Conservation (phyloP, 2,888 invertebrate genomes). For the Callimorpha dominula region DNA sequence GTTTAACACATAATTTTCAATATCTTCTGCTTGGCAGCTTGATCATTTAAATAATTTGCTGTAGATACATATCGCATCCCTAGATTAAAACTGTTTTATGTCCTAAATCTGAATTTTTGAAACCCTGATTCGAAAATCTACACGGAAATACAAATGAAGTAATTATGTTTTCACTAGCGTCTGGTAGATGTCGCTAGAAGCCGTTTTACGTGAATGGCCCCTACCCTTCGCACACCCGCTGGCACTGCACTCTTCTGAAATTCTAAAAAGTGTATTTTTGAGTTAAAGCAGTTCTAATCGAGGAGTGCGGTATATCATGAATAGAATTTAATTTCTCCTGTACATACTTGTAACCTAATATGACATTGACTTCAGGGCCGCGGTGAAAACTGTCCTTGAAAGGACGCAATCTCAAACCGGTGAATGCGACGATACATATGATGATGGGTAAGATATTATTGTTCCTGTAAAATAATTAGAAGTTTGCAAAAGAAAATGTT, state of each 20-base stretch:
- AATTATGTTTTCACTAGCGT: not conserved
- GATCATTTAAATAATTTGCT: conserved; percentile 52
- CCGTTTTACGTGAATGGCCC: not conserved
- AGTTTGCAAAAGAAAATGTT: no score
- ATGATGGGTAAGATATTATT: conserved; percentile 86
- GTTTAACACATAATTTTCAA: not conserved
- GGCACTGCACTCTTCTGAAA: not conserved
- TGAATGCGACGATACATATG: conserved; percentile 87
- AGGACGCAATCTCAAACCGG: conserved; percentile 81
- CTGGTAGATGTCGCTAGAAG: not conserved
- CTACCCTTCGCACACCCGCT: not conserved
- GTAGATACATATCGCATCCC: conserved; percentile 10
- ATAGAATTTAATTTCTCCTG: conserved; percentile 9
- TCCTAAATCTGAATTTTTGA: not conserved
- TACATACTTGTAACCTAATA: conserved; percentile 9
- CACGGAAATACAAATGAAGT: not conserved
- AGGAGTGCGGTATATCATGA: not conserved
- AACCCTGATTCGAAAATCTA: no score
- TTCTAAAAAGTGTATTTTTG: not conserved
- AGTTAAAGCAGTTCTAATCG: not conserved
- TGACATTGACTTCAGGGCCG: conserved; percentile 62
- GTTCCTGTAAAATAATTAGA: not conserved
- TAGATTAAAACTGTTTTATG: not conserved
- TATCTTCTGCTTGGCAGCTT: conserved; percentile 62
- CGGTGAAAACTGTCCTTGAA: conserved; percentile 88